A percentile compares a stretch with the other conserved stretches of the same genome.
phyloP scores from a whole-genome alignment of 2,113 vertebrate genomes.

The Chlorodrepanis virens region DNA sequence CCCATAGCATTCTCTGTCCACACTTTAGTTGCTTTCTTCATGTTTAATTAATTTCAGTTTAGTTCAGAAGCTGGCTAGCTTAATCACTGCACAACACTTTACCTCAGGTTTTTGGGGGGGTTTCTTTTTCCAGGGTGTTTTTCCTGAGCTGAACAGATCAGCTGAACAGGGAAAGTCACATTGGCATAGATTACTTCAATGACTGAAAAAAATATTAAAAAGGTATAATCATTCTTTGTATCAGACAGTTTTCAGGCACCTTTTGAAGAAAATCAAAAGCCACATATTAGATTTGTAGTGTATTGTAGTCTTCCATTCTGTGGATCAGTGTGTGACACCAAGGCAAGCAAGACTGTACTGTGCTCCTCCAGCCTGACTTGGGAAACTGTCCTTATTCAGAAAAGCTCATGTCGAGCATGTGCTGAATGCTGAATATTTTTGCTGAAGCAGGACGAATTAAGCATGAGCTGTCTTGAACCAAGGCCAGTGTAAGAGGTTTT shows the following conservation, averaged over 20 bases:
- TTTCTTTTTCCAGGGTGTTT: background rate
- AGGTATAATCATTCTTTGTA: background rate
- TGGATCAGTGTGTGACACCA: background rate
- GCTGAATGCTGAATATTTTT: constrained; percentile 48
- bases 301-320: background rate
- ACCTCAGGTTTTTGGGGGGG: background rate
- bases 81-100: background rate
- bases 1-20: background rate
- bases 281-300: background rate
- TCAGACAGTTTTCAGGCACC: background rate
- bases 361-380: background rate
- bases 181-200: background rate
- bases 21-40: constrained; percentile 28
- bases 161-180: background rate
- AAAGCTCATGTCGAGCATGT: background rate
- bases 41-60: constrained; percentile 35
- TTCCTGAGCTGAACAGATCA: background rate
- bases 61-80: background rate
- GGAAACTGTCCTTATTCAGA: background rate
- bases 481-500: constrained; percentile 4
- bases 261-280: background rate
- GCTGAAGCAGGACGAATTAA: constrained; percentile 13
- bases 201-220: background rate
- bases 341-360: background rate
- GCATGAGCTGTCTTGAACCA: constrained; percentile 18